Base-by-base conservation (phyloP, 2,888 invertebrate species). In the Drosophila leonis region DNA sequence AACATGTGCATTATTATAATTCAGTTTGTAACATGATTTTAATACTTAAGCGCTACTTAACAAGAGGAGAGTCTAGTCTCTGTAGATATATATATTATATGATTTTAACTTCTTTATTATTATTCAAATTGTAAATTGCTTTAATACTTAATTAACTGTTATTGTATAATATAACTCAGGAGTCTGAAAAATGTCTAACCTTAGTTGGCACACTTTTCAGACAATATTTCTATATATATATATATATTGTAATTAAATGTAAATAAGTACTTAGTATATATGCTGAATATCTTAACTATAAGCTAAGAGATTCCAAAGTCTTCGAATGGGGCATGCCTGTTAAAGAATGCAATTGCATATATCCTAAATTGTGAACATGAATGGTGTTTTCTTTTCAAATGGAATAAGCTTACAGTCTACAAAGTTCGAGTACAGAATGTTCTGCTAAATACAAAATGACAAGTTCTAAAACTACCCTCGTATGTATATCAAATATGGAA, bases 381-480 rank as follows among this genome's bases (percentile, higher is more conserved):
- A 59, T 13, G 20, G 13, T n/a, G 4, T 37, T 37, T 24, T 37
- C 15, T 29, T 33, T 29, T 20, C 9, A 18, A 20, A 39, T 59
- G 65, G 44, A 70, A 61, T 62, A 52, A 39, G 52, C 27, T 77
- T 55, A 48, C 12, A 44, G 31, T 49, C 57, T 54, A 48, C 48
- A 29, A 29, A 48, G 9, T 48, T 48, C 29, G 29, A 48, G 48
- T 10, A 29, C n/a, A n/a, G 29, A 49, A 48, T 20, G 9, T n/a
- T n/a, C 20, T 9, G 13, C 18, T 8, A 49, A 49, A 18, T 31
- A 4, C 35, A 7, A 12, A 12, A 7, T 3, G 18, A 15, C 15
- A 24, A 29, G 29, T 9, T 27, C 0, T 9, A 9, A 27, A 46
- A n/a, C 29, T 9, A 10, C n/a, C 4, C 18, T 49, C 31, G 13